Evolutionary conservation across 1,140 invertebrate species (phyloP), one percentile per base, ranked within the genome.

Genomic region (Homarus americanus): DNA sequence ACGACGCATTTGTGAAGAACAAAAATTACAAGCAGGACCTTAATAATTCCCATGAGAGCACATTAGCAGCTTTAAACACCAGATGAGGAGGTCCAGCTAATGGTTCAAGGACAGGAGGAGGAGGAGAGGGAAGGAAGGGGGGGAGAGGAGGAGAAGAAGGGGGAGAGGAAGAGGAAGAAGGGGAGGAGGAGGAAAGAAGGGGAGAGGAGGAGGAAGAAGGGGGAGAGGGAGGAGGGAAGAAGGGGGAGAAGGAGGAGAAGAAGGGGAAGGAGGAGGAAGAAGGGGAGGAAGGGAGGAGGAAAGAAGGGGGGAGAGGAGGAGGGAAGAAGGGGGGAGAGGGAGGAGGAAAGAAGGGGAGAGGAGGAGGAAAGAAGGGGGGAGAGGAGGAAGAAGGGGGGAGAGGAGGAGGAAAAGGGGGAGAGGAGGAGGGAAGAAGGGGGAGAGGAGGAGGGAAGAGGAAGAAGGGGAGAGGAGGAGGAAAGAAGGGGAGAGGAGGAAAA

Each of bases 381-480:
- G 24, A 40, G 69, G 66, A 63, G 41, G n/a, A 0, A 72, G n/a
- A 40, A 40, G 32, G 28, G 28, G 36, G 69, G 75, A 28, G 44
- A 15, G n/a, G 44, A 41, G 73, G 58, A 66, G 40, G 34, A 34
- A 4, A 66, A 17, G n/a, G 12, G 32, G 49, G 9, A 24, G 73
- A n/a, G 24, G 69, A 28, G 83, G 41, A 2, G 9, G 41, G 28
- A n/a, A 10, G 66, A 28, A 69, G 38, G n/a, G 20, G 69, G 28
- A 34, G 24, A n/a, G 40, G 63, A 17, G 36, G 40, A 63, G n/a
- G 58, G 36, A 15, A 40, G 58, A 28, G 24, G 41, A 20, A 28
- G 38, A 73, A 17, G 63, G 34, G 36, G 38, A 38, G 83, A 38
- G 34, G 53, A 36, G n/a, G 80, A 82, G 49, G 58, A n/a, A 66